Evolutionary conservation across 2,113 vertebrate genomes (phyloP).

Genomic region (Acinonyx jubatus): DNA sequence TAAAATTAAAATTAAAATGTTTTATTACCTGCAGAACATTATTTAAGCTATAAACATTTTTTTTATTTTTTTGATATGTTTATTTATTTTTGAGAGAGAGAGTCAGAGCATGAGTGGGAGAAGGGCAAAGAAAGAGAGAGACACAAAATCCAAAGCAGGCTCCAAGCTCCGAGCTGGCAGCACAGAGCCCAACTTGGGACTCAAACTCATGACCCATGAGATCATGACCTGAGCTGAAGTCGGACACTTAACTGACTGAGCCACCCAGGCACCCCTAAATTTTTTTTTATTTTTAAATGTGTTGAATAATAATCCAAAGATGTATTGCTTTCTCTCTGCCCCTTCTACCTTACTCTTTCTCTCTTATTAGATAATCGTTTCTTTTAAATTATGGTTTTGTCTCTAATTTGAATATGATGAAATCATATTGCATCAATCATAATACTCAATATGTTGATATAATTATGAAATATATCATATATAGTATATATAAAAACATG

Average conservation of each 20-base stretch:
- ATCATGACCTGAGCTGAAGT: no score
- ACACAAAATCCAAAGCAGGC: no score
- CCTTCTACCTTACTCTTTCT: neutral
- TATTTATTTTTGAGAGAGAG: no score
- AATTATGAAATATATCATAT: neutral
- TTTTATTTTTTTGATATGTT: no score
- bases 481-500: neutral
- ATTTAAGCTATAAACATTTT: neutral
- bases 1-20: neutral
- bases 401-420: neutral
- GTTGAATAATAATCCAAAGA: neutral
- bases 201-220: no score
- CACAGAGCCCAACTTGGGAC: no score
- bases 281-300: neutral
- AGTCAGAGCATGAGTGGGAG: no score
- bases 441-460: neutral
- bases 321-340: neutral
- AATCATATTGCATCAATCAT: neutral
- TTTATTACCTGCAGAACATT: neutral
- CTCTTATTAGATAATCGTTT: neutral
- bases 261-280: no score
- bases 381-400: neutral
- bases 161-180: no score
- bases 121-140: no score
- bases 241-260: no score